Percentiles rank a stretch among this genome's conserved stretches.
phyloP scores from a whole-genome alignment of 2,113 vertebrate genomes.

The Collichthys lucidus region DNA sequence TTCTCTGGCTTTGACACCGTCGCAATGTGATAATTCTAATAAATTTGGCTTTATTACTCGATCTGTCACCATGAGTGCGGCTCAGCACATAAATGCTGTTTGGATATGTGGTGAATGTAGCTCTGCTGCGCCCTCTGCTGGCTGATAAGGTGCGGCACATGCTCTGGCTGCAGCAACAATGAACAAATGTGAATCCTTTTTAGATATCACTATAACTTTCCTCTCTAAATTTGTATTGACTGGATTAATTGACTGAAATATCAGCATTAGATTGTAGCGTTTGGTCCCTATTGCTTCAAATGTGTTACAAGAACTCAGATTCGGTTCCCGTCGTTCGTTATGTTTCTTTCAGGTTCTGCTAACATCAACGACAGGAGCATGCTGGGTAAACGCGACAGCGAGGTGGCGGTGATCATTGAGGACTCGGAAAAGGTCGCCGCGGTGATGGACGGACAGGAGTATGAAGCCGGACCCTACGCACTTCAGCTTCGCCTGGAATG shows the following conservation, averaged over 20 bases:
- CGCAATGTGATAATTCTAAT: constrained; percentile 15
- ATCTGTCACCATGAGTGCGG: constrained; percentile 30
- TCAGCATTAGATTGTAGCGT: too few relatives aligned
- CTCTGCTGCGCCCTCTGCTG: constrained; percentile 66
- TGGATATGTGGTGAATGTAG: background rate
- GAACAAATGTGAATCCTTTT: background rate
- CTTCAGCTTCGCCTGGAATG: constrained; percentile 92
- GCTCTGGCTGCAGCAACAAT: background rate
- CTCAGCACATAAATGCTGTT: background rate
- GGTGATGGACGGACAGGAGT: constrained; percentile 90
- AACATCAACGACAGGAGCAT: constrained; percentile 99
- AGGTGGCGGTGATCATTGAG: constrained; percentile 93
- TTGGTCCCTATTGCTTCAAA: background rate
- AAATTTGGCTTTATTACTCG: constrained; percentile 15
- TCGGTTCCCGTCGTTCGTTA: background rate
- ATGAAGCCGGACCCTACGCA: constrained; percentile 89
- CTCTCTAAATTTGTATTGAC: background rate
- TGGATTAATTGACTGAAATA: background rate
- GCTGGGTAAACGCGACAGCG: constrained; percentile 98
- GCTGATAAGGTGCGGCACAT: background rate
- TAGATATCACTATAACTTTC: background rate
- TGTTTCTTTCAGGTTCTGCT: constrained; percentile 88
- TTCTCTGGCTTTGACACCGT: constrained; percentile 15
- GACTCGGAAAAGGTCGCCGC: constrained; percentile 88
- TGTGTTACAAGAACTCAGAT: background rate